These are phyloP conservation scores for Palythoa grandiflora DNA, from an alignment of 92 coral and sea anemone species.

Conservation along the genomic window DNA sequence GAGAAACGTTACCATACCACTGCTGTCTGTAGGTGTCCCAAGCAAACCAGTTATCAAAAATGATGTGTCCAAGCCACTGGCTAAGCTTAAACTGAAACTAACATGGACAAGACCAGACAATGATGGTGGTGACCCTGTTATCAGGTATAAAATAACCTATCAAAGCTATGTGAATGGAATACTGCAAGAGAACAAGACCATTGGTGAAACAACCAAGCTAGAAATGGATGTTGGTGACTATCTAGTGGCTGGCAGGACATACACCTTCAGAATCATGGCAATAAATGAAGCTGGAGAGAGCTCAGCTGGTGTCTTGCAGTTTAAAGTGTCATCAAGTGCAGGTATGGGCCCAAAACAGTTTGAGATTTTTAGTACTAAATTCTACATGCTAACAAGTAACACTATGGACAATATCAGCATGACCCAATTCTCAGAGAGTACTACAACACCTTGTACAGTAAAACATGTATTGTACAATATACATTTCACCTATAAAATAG, in stretches of 20 bases:
- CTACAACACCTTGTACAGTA: too few relatives aligned
- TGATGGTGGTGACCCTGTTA: slow-evolving; percentile 27
- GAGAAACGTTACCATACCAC: background rate
- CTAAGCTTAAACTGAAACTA: slow-evolving; percentile 1
- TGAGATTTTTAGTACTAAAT: too few relatives aligned
- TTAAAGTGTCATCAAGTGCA: slow-evolving; percentile 7
- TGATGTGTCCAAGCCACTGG: background rate
- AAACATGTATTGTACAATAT: too few relatives aligned
- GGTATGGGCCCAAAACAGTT: background rate
- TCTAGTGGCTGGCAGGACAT: slow-evolving; percentile 22
- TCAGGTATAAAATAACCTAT: slow-evolving; percentile 19
- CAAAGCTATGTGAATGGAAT: slow-evolving; percentile 7
- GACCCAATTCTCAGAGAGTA: too few relatives aligned
- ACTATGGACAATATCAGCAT: too few relatives aligned
- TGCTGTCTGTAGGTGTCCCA: slow-evolving; percentile 11
- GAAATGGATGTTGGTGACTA: slow-evolving; percentile 16
- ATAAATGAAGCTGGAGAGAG: slow-evolving; percentile 44
- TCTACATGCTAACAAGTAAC: too few relatives aligned
- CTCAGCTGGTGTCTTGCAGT: background rate
- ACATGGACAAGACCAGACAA: slow-evolving; percentile 14
- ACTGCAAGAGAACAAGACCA: background rate
- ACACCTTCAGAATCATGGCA: slow-evolving; percentile 13
- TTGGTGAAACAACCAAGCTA: slow-evolving; percentile 3
- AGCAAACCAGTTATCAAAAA: slow-evolving; percentile 17
- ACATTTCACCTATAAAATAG: too few relatives aligned